Evolutionary conservation across 2,888 invertebrate species (phyloP).

Genomic region (Andricus curvator): DNA sequence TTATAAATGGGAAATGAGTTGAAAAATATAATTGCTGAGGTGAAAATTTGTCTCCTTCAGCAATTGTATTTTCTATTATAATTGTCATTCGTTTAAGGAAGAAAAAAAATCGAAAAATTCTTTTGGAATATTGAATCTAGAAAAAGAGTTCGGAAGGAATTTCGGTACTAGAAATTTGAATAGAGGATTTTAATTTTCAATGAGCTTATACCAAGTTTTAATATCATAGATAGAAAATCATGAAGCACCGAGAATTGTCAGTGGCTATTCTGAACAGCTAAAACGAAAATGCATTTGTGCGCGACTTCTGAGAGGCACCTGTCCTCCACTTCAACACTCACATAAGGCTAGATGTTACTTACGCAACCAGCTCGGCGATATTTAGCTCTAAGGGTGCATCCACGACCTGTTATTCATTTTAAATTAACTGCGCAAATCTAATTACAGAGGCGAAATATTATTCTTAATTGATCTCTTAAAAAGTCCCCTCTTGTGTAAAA

Average conservation of each 20-base stretch:
- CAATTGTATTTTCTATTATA: neutral
- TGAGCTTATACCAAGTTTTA: neutral
- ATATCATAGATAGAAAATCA: neutral
- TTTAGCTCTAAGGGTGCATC: constrained; percentile 70
- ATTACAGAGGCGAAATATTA: constrained; percentile 8
- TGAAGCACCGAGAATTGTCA: neutral
- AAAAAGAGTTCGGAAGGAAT: neutral
- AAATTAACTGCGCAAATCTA: constrained; percentile 11
- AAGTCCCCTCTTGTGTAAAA: neutral
- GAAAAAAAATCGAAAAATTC: neutral
- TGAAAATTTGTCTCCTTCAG: neutral
- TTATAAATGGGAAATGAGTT: neutral
- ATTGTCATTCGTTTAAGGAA: neutral
- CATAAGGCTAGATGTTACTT: constrained; percentile 64
- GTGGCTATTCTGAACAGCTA: constrained; percentile 49
- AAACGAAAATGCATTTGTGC: constrained; percentile 49
- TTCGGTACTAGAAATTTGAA: too few relatives aligned
- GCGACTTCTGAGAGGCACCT: constrained; percentile 58
- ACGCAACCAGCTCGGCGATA: constrained; percentile 71
- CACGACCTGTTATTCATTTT: constrained; percentile 47
- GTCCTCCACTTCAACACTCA: constrained; percentile 61
- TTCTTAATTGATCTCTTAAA: constrained; percentile 39
- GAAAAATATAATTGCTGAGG: neutral
- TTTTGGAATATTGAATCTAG: neutral
- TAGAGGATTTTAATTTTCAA: neutral